These are phyloP conservation scores for Otolemur crassicaudatus DNA, from an alignment of 2,797 vertebrate species.

Conservation along the genomic window DNA sequence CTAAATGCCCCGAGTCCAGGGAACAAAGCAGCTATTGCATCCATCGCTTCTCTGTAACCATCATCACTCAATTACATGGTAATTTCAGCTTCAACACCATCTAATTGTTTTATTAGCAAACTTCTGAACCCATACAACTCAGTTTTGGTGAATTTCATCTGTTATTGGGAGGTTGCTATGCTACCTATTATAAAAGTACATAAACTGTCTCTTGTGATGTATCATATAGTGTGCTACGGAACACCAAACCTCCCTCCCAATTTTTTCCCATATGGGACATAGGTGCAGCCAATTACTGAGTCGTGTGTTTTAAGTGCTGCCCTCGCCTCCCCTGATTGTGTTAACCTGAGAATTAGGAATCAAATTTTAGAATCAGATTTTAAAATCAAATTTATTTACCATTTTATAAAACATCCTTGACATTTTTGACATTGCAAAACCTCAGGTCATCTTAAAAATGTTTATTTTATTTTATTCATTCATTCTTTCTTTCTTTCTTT, in stretches of 20 bases:
- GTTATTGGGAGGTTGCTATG: background rate
- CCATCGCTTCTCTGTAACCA: background rate
- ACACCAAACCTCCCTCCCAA: rapidly evolving
- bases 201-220: background rate
- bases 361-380: background rate
- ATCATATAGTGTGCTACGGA: background rate
- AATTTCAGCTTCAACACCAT: background rate
- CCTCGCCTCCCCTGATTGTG: background rate
- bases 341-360: background rate
- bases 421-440: background rate
- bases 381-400: background rate
- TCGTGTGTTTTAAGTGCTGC: background rate
- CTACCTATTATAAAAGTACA: background rate
- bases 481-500: no score
- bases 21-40: background rate
- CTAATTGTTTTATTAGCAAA: background rate
- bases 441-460: background rate
- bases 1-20: background rate
- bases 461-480: background rate
- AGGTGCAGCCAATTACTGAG: background rate
- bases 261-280: background rate
- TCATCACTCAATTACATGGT: background rate
- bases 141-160: background rate
- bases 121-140: background rate
- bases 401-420: background rate